Conservation (phyloP, 2,113 vertebrate species). For the Siniperca chuatsi region DNA sequence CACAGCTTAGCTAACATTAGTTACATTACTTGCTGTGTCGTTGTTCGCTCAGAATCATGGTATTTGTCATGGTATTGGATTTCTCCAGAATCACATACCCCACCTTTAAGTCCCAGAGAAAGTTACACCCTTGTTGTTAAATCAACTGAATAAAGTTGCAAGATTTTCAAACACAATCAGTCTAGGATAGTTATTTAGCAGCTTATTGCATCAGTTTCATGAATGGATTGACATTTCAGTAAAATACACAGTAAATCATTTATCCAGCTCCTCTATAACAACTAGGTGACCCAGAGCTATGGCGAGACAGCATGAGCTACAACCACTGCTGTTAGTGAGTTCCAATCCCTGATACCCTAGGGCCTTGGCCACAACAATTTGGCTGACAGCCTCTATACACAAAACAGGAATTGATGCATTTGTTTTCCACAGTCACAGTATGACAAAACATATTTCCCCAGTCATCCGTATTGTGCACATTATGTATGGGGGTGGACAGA, state of each 20-base stretch:
- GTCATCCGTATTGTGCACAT: conserved; percentile 55
- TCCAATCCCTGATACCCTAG: conserved; percentile 32
- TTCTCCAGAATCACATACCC: too few species aligned
- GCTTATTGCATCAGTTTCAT: background rate
- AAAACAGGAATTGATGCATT: conserved; percentile 68
- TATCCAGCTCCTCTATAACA: conserved; percentile 15
- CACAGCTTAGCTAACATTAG: too few species aligned
- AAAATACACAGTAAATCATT: conserved; percentile 11
- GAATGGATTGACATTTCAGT: conserved; percentile 6
- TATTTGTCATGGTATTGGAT: too few species aligned
- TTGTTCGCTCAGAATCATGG: too few species aligned
- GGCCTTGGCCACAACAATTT: conserved; percentile 59
- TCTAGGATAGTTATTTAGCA: background rate
- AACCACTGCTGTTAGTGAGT: conserved; percentile 14
- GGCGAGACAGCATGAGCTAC: conserved; percentile 54
- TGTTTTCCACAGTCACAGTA: conserved; percentile 63
- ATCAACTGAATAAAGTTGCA: background rate
- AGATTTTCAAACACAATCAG: background rate
- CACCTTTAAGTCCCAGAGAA: background rate
- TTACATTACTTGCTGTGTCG: too few species aligned
- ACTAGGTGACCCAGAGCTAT: conserved; percentile 36
- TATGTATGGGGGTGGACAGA: conserved; percentile 48
- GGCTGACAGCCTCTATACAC: conserved; percentile 62
- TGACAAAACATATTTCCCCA: conserved; percentile 64
- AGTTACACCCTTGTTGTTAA: background rate